Conservation (phyloP, 2,113 vertebrate genomes). For the Seriola dumerili region DNA sequence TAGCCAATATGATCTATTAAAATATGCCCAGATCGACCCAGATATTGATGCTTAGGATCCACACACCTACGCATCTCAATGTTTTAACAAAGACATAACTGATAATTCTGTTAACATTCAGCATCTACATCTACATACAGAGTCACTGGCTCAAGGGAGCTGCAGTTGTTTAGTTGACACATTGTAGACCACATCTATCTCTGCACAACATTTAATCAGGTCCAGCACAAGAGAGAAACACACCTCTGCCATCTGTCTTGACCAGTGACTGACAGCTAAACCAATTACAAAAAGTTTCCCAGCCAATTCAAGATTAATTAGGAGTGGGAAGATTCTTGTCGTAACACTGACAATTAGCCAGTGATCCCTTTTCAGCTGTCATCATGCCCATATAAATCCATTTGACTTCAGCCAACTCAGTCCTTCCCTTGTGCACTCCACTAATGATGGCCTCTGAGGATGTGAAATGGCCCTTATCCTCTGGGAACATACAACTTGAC, state of each 20-base stretch:
- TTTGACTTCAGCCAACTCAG: slow-evolving; percentile 48
- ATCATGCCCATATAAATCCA: slow-evolving; percentile 53
- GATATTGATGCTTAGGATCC: not conserved
- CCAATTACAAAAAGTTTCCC: slow-evolving; percentile 58
- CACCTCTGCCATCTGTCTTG: slow-evolving; percentile 35
- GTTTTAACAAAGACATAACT: not conserved
- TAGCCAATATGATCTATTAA: not conserved
- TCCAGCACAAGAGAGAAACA: slow-evolving; percentile 17
- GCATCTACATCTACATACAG: not conserved
- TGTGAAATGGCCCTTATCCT: slow-evolving; percentile 58
- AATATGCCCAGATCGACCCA: not conserved
- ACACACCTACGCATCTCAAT: not conserved
- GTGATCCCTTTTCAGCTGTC: slow-evolving; percentile 54
- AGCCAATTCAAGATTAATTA: slow-evolving; percentile 58
- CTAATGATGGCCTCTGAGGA: slow-evolving; percentile 64
- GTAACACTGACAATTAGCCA: slow-evolving; percentile 46
- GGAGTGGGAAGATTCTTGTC: slow-evolving; percentile 38
- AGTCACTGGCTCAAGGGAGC: not conserved
- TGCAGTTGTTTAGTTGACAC: slow-evolving; percentile 5
- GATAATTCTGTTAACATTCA: not conserved
- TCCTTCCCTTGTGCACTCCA: slow-evolving; percentile 37
- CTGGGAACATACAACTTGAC: slow-evolving; percentile 44
- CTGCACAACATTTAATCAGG: not conserved
- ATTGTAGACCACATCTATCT: slow-evolving; percentile 18
- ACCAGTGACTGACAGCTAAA: slow-evolving; percentile 65